These are phyloP conservation scores for Scotopteryx bipunctaria DNA, from an alignment of 2,888 invertebrate genomes.

Conservation along the genomic window DNA sequence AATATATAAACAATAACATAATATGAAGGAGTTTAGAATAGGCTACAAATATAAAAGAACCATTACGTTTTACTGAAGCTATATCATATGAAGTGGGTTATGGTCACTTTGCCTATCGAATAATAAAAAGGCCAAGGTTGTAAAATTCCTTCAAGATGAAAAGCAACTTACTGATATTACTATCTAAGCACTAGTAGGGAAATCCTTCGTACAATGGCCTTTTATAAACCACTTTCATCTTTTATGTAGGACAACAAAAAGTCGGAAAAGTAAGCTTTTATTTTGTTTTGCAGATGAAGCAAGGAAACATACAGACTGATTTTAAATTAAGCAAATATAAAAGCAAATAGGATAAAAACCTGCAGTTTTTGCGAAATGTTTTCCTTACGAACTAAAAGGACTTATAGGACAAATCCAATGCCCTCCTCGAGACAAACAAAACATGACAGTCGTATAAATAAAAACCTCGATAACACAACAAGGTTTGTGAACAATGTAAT, in stretches of 20 bases:
- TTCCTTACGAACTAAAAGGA: neutral
- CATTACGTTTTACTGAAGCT: slow-evolving; percentile 23
- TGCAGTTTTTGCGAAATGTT: neutral
- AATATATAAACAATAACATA: no score
- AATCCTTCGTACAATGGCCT: slow-evolving; percentile 11
- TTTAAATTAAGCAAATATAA: neutral
- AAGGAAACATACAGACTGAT: neutral
- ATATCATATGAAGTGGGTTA: slow-evolving; percentile 19
- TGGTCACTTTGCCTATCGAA: slow-evolving; percentile 25
- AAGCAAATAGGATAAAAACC: neutral
- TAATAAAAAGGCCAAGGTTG: slow-evolving; percentile 23
- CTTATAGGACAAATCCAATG: slow-evolving; percentile 11
- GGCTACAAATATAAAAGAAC: slow-evolving; percentile 16
- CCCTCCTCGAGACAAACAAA: slow-evolving; percentile 12
- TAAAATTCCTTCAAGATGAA: slow-evolving; percentile 21
- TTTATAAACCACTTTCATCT: slow-evolving; percentile 21
- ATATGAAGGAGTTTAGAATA: neutral
- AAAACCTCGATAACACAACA: slow-evolving; percentile 61
- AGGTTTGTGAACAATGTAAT: slow-evolving; percentile 71
- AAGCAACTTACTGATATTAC: slow-evolving; percentile 17
- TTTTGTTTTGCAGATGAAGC: slow-evolving; percentile 1
- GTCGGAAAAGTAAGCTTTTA: slow-evolving; percentile 7
- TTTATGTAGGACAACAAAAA: slow-evolving; percentile 24
- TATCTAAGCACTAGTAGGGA: slow-evolving; percentile 17
- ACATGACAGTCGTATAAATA: slow-evolving; percentile 45